Base-by-base conservation (phyloP, 2,797 vertebrate species). In the Nyctibius grandis region DNA sequence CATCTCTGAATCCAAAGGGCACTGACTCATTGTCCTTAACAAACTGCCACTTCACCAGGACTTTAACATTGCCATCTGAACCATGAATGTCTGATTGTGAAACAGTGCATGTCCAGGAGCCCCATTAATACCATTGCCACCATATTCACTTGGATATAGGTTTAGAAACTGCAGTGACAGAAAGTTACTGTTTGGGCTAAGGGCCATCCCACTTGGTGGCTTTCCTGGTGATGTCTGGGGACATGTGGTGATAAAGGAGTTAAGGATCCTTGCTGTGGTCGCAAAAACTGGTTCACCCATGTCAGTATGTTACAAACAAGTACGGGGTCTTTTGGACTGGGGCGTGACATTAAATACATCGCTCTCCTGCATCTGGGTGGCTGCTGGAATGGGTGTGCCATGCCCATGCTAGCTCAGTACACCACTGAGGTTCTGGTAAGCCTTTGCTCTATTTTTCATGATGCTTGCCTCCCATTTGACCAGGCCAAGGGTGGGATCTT, bases 331-430 rank as follows among this genome's bases (percentile, higher is more conserved):
- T 87, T 67, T 26, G 16, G 44, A 6, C 28, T 47, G 72, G 15
- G 4, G 1, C 54, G 23, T 87, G 47, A 20, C 11, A 13, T 78
- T 59, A 83, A 77, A 42, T 61, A 14, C 6, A 7, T 28, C 4
- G 4, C 34, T 54, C 9, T 75, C 25, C 34, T 75, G 34, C 21
- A 28, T 36, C 29, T 63, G 2, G 1, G 29, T 76, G 76, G 38
- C 48, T 57, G 40, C 48, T 56, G 61, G 64, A 85, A 19, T 1
- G 3, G 22, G 3, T 51, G 28, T 56, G 63, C 21, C 7, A 0
- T 36, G 60, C 11, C 29, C 0, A 0, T 31, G 26, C 26, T n/a
- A 22, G 8, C 47, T 59, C 3, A 0, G 40, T 15, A 31, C 9
- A 33, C 9, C 17, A 16, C 5, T 4, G 31, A 88, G 34, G 59